These are phyloP conservation scores for Seriola rivoliana DNA, from an alignment of 2,113 vertebrate species.

Conservation along the genomic window DNA sequence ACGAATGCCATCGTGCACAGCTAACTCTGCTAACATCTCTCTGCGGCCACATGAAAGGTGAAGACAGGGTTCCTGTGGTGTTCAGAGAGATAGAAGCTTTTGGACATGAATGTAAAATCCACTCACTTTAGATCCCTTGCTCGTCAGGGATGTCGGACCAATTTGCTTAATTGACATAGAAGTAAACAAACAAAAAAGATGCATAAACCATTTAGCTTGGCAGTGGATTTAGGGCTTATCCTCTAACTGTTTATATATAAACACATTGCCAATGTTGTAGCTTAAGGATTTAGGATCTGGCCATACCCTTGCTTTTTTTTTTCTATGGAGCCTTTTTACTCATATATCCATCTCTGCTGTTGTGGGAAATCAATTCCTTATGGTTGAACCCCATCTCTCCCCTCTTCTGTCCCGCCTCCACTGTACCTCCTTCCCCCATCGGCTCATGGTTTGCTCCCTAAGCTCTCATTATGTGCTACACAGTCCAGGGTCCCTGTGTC, in stretches of 20 bases:
- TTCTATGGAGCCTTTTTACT: constrained; percentile 51
- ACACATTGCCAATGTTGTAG: constrained; percentile 73
- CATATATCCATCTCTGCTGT: constrained; percentile 63
- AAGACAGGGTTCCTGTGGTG: constrained; percentile 53
- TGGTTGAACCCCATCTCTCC: constrained; percentile 52
- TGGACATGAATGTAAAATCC: constrained; percentile 57
- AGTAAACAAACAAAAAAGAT: constrained; percentile 80
- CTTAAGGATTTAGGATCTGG: constrained; percentile 75
- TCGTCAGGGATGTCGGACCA: constrained; percentile 73
- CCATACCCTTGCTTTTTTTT: constrained; percentile 46
- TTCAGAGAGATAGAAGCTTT: constrained; percentile 56
- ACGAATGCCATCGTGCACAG: constrained; percentile 62
- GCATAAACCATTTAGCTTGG: constrained; percentile 78
- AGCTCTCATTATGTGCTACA: constrained; percentile 84
- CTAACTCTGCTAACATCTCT: constrained; percentile 69
- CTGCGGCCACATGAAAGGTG: constrained; percentile 67
- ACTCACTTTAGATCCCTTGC: constrained; percentile 51
- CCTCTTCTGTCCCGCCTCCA: constrained; percentile 37
- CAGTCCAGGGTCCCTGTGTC: constrained; percentile 79
- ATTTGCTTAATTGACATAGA: constrained; percentile 80
- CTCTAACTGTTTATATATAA: constrained; percentile 81
- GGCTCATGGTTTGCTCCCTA: constrained; percentile 76
- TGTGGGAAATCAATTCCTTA: constrained; percentile 73
- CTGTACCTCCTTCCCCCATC: constrained; percentile 65
- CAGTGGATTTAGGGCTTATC: constrained; percentile 81